phyloP scores from a whole-genome alignment of 2,888 invertebrate species.

The Polyploca ridens region DNA sequence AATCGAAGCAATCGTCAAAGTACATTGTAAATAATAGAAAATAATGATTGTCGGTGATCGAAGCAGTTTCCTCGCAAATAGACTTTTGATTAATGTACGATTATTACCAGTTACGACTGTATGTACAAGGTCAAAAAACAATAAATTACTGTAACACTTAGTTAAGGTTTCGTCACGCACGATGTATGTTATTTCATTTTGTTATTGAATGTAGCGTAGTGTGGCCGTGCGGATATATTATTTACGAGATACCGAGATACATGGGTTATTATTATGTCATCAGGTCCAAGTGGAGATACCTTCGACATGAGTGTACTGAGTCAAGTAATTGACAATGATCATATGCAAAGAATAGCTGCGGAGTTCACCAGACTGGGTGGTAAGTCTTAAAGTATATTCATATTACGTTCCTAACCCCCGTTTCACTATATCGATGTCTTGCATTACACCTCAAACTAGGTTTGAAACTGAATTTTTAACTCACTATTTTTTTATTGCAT shows the following conservation, averaged over 20 bases:
- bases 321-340: conserved; percentile 68
- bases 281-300: conserved; percentile 32
- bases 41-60: conserved; percentile 1
- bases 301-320: conserved; percentile 64
- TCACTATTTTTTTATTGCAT: not conserved
- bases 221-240: not conserved
- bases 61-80: conserved; percentile 5
- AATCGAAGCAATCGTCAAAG: too few species aligned
- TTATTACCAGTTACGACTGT: not conserved
- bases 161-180: conserved; percentile 32
- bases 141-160: conserved; percentile 26
- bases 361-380: conserved; percentile 78
- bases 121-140: conserved; percentile 29
- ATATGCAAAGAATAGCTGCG: conserved; percentile 65
- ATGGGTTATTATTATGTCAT: conserved; percentile 21
- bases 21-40: conserved; percentile 1
- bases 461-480: not conserved
- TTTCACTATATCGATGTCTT: too few species aligned
- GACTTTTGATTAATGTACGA: not conserved
- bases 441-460: not conserved
- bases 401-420: not conserved
- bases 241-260: conserved; percentile 9
- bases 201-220: not conserved
- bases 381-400: conserved; percentile 38
- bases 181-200: conserved; percentile 15